A percentile compares a stretch with the other conserved stretches of the same genome.
phyloP scores from a whole-genome alignment of 2,797 vertebrate species.

The Trachurus trachurus region DNA sequence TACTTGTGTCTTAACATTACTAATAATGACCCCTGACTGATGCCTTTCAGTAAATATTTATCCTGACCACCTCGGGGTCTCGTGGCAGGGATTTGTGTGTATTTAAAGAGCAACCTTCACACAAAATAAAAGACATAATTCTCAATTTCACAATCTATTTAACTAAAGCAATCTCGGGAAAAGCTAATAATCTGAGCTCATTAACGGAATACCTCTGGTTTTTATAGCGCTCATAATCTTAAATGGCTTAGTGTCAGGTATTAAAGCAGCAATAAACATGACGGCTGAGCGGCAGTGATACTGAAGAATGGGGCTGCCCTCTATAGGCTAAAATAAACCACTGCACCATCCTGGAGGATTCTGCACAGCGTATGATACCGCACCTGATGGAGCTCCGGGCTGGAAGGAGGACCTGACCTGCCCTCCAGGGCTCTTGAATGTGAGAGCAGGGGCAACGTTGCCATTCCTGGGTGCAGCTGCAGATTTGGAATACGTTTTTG shows the following conservation, averaged over 20 bases:
- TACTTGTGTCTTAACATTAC: conserved; percentile 49
- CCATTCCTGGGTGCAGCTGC: conserved; percentile 72
- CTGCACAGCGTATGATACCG: neutral
- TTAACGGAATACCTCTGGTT: conserved; percentile 72
- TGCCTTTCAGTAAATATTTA: conserved; percentile 75
- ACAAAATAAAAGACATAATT: conserved; percentile 67
- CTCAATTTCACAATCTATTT: conserved; percentile 74
- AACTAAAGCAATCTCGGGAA: conserved; percentile 57
- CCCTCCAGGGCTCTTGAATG: conserved; percentile 79
- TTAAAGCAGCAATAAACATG: conserved; percentile 60
- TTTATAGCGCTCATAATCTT: conserved; percentile 74
- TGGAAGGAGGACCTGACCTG: conserved; percentile 83
- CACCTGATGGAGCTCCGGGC: conserved; percentile 87
- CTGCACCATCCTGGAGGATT: conserved; percentile 26
- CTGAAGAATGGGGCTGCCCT: conserved; percentile 57
- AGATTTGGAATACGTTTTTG: conserved; percentile 79
- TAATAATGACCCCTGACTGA: conserved; percentile 66
- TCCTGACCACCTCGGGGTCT: conserved; percentile 46
- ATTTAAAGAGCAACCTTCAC: conserved; percentile 62
- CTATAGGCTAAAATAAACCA: conserved; percentile 54
- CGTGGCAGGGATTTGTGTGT: conserved; percentile 32
- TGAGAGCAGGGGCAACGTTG: conserved; percentile 66
- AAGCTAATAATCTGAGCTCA: conserved; percentile 67
- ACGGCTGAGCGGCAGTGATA: conserved; percentile 19
- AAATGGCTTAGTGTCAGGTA: conserved; percentile 60